Conservation (phyloP, 2,888 invertebrate genomes). For the Athripsodes cinereus region DNA sequence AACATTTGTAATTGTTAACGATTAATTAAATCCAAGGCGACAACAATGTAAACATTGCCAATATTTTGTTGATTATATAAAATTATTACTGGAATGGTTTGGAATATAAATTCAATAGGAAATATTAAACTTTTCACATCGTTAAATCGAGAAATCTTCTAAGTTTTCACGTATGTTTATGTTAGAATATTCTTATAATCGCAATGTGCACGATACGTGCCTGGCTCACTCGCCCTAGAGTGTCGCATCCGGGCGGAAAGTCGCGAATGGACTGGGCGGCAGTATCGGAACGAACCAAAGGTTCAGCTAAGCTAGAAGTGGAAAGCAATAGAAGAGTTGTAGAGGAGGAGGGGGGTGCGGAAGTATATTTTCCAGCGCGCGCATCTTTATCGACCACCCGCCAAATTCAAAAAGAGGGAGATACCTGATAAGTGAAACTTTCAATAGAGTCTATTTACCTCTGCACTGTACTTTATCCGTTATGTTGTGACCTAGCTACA, state of each 20-base stretch:
- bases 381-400: conserved; percentile 12
- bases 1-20: too few relatives aligned
- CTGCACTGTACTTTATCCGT: neutral
- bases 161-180: conserved; percentile 6
- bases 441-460: neutral
- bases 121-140: neutral
- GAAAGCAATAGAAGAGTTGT: conserved; percentile 27
- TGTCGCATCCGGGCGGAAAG: conserved; percentile 26
- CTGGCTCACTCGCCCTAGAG: conserved; percentile 30
- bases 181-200: neutral
- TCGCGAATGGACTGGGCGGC: conserved; percentile 11
- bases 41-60: too few relatives aligned
- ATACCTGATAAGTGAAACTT: conserved; percentile 13
- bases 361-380: neutral
- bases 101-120: too few relatives aligned
- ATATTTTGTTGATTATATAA: too few relatives aligned
- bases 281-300: neutral
- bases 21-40: too few relatives aligned
- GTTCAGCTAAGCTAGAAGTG: neutral
- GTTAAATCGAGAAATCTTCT: neutral
- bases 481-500: neutral
- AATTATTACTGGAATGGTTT: too few relatives aligned
- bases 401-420: conserved; percentile 20
- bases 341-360: conserved; percentile 3
- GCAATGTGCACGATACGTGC: conserved; percentile 5